phyloP scores from a whole-genome alignment of 1,140 invertebrate genomes.

The Brachionus paranguensis region DNA sequence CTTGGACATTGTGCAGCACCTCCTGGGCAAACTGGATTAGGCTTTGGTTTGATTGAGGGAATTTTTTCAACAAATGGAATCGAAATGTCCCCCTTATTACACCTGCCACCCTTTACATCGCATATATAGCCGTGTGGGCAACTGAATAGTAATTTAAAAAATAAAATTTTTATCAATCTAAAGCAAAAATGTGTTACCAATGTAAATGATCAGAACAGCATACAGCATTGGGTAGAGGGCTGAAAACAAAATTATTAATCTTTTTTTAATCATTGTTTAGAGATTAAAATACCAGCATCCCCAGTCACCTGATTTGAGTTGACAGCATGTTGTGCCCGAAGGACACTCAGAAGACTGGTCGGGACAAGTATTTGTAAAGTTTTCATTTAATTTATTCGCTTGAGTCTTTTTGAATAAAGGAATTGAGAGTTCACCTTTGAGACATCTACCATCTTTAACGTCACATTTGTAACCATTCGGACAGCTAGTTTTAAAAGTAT shows the following conservation, averaged over 20 bases:
- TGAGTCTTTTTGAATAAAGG: neutral
- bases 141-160: neutral
- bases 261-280: neutral
- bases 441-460: neutral
- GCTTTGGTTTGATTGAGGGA: neutral
- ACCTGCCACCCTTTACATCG: slow-evolving; percentile 43
- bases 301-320: slow-evolving; percentile 45
- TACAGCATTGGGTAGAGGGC: slow-evolving; percentile 41
- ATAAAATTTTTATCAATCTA: too few species aligned
- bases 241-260: neutral
- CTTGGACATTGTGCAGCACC: slow-evolving; percentile 48
- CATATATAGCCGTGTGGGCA: slow-evolving; percentile 47
- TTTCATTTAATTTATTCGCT: neutral
- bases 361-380: slow-evolving; percentile 43
- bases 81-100: slow-evolving; percentile 39
- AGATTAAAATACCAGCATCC: slow-evolving; percentile 47
- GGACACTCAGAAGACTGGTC: slow-evolving; percentile 47
- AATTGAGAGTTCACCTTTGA: neutral
- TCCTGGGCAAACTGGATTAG: slow-evolving; percentile 42
- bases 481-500: neutral
- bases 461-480: neutral
- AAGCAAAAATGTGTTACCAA: neutral
- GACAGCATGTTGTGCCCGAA: slow-evolving; percentile 53
- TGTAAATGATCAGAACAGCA: slow-evolving; percentile 43
- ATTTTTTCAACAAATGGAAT: slow-evolving; percentile 33